phyloP scores from a whole-genome alignment of 2,888 invertebrate species.

The Brenthis ino region DNA sequence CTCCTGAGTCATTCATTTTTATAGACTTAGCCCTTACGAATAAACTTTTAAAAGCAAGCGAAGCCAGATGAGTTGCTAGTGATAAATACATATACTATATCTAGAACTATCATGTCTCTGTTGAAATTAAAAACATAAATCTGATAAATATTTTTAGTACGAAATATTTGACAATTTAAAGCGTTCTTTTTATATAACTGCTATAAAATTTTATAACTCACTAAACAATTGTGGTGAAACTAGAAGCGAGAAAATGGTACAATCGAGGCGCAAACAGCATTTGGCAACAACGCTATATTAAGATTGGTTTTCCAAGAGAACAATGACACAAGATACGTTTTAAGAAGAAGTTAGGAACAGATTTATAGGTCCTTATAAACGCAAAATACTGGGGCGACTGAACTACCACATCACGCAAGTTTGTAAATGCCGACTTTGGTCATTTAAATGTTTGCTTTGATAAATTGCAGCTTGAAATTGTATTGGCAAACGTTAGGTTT shows the following conservation, averaged over 20 bases:
- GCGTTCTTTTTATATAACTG: conserved; percentile 15
- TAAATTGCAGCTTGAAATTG: conserved; percentile 68
- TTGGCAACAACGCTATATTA: conserved; percentile 77
- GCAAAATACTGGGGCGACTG: conserved; percentile 54
- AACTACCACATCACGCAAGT: conserved; percentile 66
- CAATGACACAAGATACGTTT: conserved; percentile 71
- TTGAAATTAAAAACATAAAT: conserved; percentile 44
- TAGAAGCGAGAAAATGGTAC: conserved; percentile 44
- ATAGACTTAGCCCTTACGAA: too few relatives aligned
- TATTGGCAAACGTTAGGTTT: conserved; percentile 50
- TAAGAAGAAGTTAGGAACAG: conserved; percentile 77
- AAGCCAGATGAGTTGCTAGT: too few relatives aligned
- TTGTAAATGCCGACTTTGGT: conserved; percentile 69
- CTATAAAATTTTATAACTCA: conserved; percentile 38
- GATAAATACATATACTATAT: too few relatives aligned
- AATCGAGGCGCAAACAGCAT: conserved; percentile 56
- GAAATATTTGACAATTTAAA: neutral
- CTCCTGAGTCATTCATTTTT: too few relatives aligned
- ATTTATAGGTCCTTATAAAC: conserved; percentile 74
- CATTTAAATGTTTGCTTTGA: conserved; percentile 77
- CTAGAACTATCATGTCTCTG: too few relatives aligned
- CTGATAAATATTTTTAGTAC: conserved; percentile 10
- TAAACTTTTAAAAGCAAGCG: too few relatives aligned
- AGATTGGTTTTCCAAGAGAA: conserved; percentile 75
- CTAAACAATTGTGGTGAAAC: conserved; percentile 42